Conservation (phyloP, 1,140 invertebrate species). For the Bombus waltoni region DNA sequence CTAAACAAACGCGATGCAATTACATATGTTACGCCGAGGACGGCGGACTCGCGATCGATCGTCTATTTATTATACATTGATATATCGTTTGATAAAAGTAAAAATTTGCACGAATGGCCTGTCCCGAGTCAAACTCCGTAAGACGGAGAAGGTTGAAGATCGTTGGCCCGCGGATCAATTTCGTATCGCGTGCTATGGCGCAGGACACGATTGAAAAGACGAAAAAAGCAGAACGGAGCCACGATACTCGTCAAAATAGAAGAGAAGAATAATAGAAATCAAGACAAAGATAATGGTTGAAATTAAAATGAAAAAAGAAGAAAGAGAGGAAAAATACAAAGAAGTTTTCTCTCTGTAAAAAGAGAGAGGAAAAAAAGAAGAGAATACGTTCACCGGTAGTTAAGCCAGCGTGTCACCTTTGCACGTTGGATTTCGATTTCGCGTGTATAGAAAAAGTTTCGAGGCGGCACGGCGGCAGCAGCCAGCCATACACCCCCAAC, state of each 20-base stretch:
- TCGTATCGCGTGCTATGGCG: neutral
- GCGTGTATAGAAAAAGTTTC: constrained; percentile 45
- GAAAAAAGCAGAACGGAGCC: neutral
- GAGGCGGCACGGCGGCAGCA: neutral
- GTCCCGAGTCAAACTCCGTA: too few species aligned
- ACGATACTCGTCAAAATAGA: too few species aligned
- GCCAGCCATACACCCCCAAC: constrained; percentile 1
- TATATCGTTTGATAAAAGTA: too few species aligned
- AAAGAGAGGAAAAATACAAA: neutral
- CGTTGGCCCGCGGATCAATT: neutral
- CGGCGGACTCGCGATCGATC: too few species aligned
- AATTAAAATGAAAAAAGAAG: too few species aligned
- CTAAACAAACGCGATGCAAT: too few species aligned
- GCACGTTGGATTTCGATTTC: constrained; percentile 55
- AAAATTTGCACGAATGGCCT: too few species aligned
- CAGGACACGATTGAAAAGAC: neutral
- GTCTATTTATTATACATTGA: too few species aligned
- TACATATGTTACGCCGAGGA: too few species aligned
- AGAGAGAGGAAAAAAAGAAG: neutral
- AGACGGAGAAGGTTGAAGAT: too few species aligned
- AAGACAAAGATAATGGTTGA: neutral
- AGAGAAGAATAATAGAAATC: neutral
- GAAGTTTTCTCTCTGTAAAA: neutral
- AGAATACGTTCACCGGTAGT: neutral
- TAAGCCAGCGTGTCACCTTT: constrained; percentile 30